Base-by-base conservation (phyloP, 2,797 vertebrate species). In the Phylloscopus collybita region DNA sequence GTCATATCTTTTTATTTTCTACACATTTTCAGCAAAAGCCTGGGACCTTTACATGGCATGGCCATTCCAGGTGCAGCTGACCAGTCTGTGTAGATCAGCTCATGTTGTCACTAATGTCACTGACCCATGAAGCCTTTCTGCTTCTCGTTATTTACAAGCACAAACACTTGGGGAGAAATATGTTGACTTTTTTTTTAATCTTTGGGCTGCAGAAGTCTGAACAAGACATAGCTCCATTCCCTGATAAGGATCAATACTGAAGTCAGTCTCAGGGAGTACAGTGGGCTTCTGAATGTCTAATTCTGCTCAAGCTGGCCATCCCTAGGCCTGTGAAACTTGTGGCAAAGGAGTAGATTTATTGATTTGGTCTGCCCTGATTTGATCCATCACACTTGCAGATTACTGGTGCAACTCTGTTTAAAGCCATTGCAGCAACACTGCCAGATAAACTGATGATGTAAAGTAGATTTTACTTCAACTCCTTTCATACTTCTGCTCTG, bases 41-140 rank as follows among this genome's bases (percentile, higher is more conserved):
- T 54, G 25, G 12, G 6, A 20, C 3, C 6, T 81, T 57, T 25
- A 25, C 0, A 4, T 4, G 36, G 7, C 10, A 16, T 0, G 1
- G 60, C 11, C 27, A 26, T 67, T 86, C 20, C 38, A 23, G 15
- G n/a, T 75, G 38, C 21, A 79, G 40, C 22, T 40, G 19, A 74
- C 26, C 16, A 50, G 7, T 6, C 11, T 40, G 15, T 0, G 1
- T 13, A 56, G 22, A 57, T 19, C 30, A 78, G 16, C 36, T 79
- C 45, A 13, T 38, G 23, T 4, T 85, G 59, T 30, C 53, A 49
- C 56, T 22, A 61, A 36, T 40, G 40, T 29, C 7, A 57, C 23
- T 67, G 57, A 44, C 50, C 84, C 27, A 13, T 20, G 40, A 83
- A 60, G 34, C 10, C 11, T 56, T 88, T 64, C 25, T 15, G 2